These are phyloP conservation scores for Andrena dorsata DNA, from an alignment of 2,888 invertebrate genomes.

Conservation along the genomic window DNA sequence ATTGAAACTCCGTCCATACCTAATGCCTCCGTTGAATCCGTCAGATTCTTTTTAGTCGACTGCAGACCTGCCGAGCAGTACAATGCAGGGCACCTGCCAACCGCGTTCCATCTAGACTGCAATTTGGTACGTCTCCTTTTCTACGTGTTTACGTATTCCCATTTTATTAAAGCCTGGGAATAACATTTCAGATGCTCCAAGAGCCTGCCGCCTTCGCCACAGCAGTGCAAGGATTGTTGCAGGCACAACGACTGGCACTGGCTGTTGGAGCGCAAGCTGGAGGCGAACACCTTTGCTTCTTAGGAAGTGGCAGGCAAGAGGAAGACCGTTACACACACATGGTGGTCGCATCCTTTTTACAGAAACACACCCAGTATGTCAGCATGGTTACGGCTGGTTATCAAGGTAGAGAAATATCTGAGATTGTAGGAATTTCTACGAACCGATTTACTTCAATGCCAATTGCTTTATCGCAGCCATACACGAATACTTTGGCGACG, in stretches of 20 bases:
- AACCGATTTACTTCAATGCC: not conserved
- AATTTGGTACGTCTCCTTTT: constrained; percentile 88
- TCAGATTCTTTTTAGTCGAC: constrained; percentile 98
- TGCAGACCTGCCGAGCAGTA: constrained; percentile 97
- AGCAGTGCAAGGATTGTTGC: constrained; percentile 96
- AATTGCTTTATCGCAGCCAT: constrained; percentile 86
- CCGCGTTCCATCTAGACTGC: constrained; percentile 99
- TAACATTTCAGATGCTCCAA: constrained; percentile 91
- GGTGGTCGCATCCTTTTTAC: constrained; percentile 98
- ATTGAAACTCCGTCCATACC: constrained; percentile 87
- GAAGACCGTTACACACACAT: constrained; percentile 98
- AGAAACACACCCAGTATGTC: constrained; percentile 96
- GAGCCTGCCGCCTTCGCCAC: constrained; percentile 97
- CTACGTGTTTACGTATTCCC: not conserved
- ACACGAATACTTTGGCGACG: constrained; percentile 93
- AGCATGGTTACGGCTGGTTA: constrained; percentile 97
- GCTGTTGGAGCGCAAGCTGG: constrained; percentile 95
- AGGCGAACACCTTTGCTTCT: constrained; percentile 95
- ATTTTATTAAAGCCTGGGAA: not conserved
- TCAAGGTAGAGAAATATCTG: constrained; percentile 83
- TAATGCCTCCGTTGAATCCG: constrained; percentile 86
- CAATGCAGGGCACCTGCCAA: constrained; percentile 97
- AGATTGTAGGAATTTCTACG: not conserved
- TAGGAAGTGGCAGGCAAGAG: constrained; percentile 97
- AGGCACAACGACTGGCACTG: constrained; percentile 94